Evolutionary conservation across 2,888 invertebrate genomes (phyloP), one percentile per base, ranked within the genome.

Genomic region (Luperina testacea): DNA sequence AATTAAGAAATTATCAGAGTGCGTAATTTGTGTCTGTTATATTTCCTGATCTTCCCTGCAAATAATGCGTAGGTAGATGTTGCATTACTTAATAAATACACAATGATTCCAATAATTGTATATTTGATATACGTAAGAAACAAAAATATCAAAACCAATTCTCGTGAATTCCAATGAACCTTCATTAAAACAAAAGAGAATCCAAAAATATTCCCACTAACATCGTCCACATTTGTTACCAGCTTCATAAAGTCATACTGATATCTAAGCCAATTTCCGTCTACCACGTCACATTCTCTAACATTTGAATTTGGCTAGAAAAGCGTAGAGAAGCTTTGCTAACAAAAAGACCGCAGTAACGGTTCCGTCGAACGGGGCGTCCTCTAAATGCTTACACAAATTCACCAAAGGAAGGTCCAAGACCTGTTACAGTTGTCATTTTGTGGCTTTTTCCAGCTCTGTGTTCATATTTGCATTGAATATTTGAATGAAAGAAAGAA

Each of bases 281-380:
- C 17, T 17, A 51, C n/a, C 38, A 68, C 51, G 27, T 70, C 17
- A 70, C 24, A 38, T 53, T 1, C n/a, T 45, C 38, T 17, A 53
- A 68, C 67, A 68, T 69, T 71, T 24, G 42, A 63, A 71, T 73
- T 42, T n/a, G 8, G 65, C n/a, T 63, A 59, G 42, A 65, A 67
- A 77, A 78, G 15, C 72, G 64, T 53, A 11, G 13, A 48, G 45
- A 64, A 74, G 65, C 71, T 71, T 65, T 68, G 13, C n/a, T 63
- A 76, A 75, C 87, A 88, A 89, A 90, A 87, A 76, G 73, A 89
- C 87, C 87, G 80, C 87, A 80, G 82, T 85, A 80, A 86, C 84
- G 75, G 81, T 81, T 83, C 80, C 72, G 82, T 87, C 88, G 88
- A 87, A 87, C 84, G 83, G 78, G 72, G 72, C 78, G 69, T 17